Evolutionary conservation across 37 sponge, comb jelly and placozoan species (phyloP).

Genomic region (Tethya wilhelma): DNA sequence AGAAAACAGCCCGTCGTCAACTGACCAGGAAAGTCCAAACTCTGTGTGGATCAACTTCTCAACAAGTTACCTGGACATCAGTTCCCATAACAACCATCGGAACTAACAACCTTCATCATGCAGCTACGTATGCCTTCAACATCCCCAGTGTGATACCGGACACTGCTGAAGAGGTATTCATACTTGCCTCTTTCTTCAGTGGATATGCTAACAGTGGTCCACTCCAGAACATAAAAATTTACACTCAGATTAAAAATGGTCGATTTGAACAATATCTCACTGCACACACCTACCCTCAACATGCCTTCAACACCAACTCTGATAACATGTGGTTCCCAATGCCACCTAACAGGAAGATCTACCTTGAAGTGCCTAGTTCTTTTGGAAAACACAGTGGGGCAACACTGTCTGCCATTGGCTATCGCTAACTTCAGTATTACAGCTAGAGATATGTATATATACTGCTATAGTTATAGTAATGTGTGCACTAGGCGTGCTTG

Average conservation of each 20-base stretch:
- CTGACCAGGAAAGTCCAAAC: no score
- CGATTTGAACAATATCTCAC: slow-evolving; percentile 1
- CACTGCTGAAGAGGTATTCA: background rate
- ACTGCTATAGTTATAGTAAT: no score
- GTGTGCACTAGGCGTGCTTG: no score
- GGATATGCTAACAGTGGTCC: background rate
- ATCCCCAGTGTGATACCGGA: background rate
- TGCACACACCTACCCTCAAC: background rate
- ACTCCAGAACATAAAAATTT: background rate
- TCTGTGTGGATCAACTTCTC: no score
- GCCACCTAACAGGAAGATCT: slow-evolving; percentile 5
- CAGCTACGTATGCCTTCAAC: background rate
- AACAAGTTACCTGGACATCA: slow-evolving; percentile 10
- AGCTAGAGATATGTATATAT: no score
- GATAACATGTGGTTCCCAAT: slow-evolving; percentile 31
- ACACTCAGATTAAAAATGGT: background rate
- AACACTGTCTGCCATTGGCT: slow-evolving; percentile 1
- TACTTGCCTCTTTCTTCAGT: background rate
- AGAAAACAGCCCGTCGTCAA: no score
- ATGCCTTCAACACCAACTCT: slow-evolving; percentile 17
- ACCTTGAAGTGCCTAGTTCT: background rate
- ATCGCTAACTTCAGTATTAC: no score
- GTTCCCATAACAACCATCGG: background rate
- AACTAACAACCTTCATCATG: background rate
- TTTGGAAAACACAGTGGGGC: background rate